Evolutionary conservation across 2,888 invertebrate genomes (phyloP).

Genomic region (Tipula lateralis): DNA sequence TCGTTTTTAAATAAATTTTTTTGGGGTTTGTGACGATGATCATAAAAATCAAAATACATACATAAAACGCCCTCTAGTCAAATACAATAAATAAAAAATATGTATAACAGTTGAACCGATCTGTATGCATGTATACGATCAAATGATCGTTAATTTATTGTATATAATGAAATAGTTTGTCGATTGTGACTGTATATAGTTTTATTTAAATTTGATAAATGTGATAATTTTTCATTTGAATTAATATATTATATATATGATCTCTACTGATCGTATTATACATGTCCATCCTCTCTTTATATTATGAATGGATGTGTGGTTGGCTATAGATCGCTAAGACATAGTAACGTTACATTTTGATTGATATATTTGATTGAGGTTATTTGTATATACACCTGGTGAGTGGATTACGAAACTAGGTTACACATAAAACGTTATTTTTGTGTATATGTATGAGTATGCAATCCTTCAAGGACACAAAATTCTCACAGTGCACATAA

Average conservation of each 20-base stretch:
- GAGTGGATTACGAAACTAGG: background rate
- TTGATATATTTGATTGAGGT: constrained; percentile 11
- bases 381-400: background rate
- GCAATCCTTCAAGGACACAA: background rate
- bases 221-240: constrained; percentile 11
- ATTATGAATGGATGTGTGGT: background rate
- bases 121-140: background rate
- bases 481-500: background rate
- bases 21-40: background rate
- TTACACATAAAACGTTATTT: background rate
- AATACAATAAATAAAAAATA: background rate
- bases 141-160: too few species aligned
- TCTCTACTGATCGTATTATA: background rate
- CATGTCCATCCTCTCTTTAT: background rate
- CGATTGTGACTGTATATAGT: background rate
- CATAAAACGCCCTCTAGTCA: background rate
- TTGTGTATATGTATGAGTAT: background rate
- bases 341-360: background rate
- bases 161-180: background rate
- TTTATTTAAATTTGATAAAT: background rate
- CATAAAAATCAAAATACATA: background rate
- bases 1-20: background rate
- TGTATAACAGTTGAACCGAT: background rate
- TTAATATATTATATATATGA: too few species aligned
- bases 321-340: background rate